Percentiles rank a stretch among this genome's conserved stretches.
phyloP scores from a whole-genome alignment of 2,797 vertebrate species.

The Melanotaenia parkinsoni region DNA sequence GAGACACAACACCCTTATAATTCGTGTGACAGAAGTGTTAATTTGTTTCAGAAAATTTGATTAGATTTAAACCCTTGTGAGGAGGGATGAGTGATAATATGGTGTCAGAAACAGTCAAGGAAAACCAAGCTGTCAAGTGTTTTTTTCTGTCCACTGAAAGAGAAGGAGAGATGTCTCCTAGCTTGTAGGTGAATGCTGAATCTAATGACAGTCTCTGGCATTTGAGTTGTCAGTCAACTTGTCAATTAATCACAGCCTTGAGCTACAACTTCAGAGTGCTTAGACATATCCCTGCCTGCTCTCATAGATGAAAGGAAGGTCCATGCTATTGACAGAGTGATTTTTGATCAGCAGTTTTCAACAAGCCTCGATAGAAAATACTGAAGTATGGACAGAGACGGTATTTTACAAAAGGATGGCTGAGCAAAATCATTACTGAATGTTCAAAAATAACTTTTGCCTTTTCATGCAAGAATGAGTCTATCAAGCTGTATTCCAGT shows the following conservation, averaged over 20 bases:
- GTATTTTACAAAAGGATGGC: conserved; percentile 23
- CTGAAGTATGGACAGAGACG: background rate
- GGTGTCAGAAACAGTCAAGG: conserved; percentile 22
- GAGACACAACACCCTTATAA: conserved; percentile 10
- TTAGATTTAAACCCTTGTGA: conserved; percentile 29
- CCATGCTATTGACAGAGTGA: conserved; percentile 14
- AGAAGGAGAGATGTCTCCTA: conserved; percentile 27
- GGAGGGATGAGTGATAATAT: conserved; percentile 24
- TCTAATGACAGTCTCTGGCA: conserved; percentile 46
- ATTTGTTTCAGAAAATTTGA: conserved; percentile 40
- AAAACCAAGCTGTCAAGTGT: conserved; percentile 26
- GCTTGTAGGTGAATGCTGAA: conserved; percentile 42
- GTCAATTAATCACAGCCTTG: conserved; percentile 61
- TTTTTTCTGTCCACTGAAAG: conserved; percentile 23
- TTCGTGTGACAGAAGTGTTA: conserved; percentile 24
- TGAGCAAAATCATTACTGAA: conserved; percentile 42
- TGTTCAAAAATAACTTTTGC: conserved; percentile 30
- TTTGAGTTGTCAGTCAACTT: conserved; percentile 67
- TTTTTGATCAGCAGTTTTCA: conserved; percentile 23
- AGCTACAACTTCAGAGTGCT: conserved; percentile 27
- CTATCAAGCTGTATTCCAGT: conserved; percentile 9
- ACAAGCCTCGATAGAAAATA: conserved; percentile 30
- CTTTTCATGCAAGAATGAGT: conserved; percentile 8
- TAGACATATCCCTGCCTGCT: conserved; percentile 34
- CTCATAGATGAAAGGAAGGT: conserved; percentile 25